phyloP scores from a whole-genome alignment of 2,797 vertebrate species.

The Gastrophryne carolinensis region DNA sequence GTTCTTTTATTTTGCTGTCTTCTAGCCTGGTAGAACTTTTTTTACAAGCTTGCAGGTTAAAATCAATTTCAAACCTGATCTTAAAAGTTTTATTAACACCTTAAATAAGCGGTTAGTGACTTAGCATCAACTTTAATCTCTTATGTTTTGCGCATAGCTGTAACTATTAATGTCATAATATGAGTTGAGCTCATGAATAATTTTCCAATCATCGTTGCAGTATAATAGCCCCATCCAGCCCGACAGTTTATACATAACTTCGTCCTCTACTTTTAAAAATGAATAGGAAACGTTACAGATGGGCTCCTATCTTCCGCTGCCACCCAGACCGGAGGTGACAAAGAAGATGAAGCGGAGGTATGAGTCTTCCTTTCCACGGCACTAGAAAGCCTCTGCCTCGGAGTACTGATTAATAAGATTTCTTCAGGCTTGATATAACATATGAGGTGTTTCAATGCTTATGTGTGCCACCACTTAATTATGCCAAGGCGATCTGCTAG shows the following conservation, averaged over 20 bases:
- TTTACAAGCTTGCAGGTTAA: too few species aligned
- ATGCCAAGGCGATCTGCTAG: not conserved
- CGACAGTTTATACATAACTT: not conserved
- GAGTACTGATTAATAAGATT: conserved; percentile 16
- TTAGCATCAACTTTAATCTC: not conserved
- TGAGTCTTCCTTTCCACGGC: not conserved
- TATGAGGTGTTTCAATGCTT: not conserved
- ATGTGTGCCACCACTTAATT: not conserved
- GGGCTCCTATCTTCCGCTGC: not conserved
- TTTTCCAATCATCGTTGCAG: not conserved
- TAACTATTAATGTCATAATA: not conserved
- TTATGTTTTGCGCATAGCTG: not conserved
- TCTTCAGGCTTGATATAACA: conserved; percentile 11
- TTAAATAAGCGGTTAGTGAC: too few species aligned
- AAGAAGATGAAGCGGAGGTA: not conserved
- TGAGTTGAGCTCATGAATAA: not conserved
- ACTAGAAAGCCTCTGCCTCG: not conserved
- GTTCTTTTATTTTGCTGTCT: too few species aligned
- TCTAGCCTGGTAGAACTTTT: too few species aligned
- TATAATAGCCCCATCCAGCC: not conserved
- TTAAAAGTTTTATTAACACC: too few species aligned
- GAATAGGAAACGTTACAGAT: not conserved
- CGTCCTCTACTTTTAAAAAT: not conserved
- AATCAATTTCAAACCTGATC: too few species aligned
- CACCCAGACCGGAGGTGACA: not conserved